Conservation (phyloP, 2,888 invertebrate genomes). For the Cerceris rybyensis region DNA sequence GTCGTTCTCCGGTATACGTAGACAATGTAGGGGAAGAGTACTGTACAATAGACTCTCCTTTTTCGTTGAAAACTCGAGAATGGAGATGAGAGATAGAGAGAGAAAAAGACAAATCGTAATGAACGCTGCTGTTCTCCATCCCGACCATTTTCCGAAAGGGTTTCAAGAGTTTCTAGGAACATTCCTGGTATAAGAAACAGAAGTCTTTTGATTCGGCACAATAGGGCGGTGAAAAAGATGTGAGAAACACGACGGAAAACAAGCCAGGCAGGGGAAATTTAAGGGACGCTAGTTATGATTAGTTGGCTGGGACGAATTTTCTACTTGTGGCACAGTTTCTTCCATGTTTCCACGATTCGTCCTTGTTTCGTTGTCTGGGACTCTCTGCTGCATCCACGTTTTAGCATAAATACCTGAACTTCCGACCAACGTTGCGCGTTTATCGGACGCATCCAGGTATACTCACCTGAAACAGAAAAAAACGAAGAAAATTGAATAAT, state of each 20-base stretch:
- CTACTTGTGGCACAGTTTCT: constrained; percentile 16
- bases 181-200: constrained; percentile 16
- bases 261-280: neutral
- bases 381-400: neutral
- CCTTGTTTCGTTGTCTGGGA: neutral
- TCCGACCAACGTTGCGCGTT: neutral
- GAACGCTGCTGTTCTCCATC: neutral
- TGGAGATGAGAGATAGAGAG: neutral
- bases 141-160: constrained; percentile 31
- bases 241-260: constrained; percentile 19
- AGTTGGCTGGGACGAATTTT: constrained; percentile 9
- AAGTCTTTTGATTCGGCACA: constrained; percentile 48
- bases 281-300: constrained; percentile 27
- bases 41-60: constrained; percentile 29
- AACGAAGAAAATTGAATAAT: neutral
- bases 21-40: constrained; percentile 20
- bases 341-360: constrained; percentile 11
- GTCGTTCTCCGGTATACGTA: constrained; percentile 18
- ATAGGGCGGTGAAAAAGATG: constrained; percentile 13
- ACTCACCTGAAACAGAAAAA: constrained; percentile 60
- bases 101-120: too few relatives aligned
- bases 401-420: constrained; percentile 17
- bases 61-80: constrained; percentile 35
- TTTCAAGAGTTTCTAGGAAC: constrained; percentile 27
- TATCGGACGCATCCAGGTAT: constrained; percentile 2